Conservation (phyloP, 2,113 vertebrate genomes). For the Hylia prasina region DNA sequence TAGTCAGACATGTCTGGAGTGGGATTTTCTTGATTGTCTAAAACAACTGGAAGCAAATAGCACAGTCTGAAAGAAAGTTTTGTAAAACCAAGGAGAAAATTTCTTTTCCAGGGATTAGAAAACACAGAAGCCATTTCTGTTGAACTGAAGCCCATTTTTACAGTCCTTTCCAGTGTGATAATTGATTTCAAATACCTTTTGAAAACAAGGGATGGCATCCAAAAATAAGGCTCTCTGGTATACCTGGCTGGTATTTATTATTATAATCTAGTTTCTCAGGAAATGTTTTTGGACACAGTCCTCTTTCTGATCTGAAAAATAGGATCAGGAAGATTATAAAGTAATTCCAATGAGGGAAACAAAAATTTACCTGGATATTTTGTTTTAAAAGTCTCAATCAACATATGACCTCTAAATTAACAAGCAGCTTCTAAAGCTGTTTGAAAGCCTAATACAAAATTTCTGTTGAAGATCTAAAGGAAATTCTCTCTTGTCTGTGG, state of each 20-base stretch:
- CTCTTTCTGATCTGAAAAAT: not conserved
- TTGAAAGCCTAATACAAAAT: not conserved
- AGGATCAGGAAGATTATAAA: not conserved
- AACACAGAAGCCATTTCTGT: not conserved
- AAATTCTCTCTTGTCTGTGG: not conserved
- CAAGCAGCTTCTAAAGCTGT: not conserved
- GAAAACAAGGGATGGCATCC: not conserved
- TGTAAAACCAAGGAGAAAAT: not conserved
- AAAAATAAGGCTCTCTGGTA: not conserved
- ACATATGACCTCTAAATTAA: not conserved
- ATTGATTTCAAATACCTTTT: conserved; percentile 3
- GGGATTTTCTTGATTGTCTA: not conserved
- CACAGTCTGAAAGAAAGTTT: not conserved
- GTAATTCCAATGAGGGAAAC: not conserved
- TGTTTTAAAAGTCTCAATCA: not conserved
- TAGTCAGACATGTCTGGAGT: not conserved
- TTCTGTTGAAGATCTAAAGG: not conserved
- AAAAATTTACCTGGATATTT: not conserved
- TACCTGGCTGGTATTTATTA: not conserved
- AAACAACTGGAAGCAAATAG: not conserved
- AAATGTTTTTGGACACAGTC: not conserved
- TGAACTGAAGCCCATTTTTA: not conserved
- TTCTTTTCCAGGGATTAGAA: not conserved
- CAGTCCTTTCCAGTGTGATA: not conserved
- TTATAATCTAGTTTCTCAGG: not conserved